Conservation (phyloP, 2,888 invertebrate genomes). For the Phragmatobia fuliginosa region DNA sequence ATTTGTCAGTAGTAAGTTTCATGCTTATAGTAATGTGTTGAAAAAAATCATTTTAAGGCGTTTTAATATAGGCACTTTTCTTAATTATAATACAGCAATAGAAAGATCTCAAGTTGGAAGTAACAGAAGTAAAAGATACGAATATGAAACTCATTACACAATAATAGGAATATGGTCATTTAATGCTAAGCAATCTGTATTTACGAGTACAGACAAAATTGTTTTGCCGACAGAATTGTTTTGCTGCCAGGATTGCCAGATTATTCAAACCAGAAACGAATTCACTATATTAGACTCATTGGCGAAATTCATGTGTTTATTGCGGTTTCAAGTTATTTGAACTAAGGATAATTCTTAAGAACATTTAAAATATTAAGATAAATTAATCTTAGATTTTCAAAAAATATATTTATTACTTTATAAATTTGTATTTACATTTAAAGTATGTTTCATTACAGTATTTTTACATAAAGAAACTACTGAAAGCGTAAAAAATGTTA, state of each 20-base stretch:
- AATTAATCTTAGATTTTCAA: no score
- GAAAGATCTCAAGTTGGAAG: no score
- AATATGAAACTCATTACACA: background rate
- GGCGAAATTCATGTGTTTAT: background rate
- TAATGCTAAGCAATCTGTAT: background rate
- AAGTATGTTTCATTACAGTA: constrained; percentile 3
- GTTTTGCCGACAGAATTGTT: background rate
- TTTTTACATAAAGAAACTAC: constrained; percentile 30
- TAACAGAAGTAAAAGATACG: background rate
- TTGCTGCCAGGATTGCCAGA: background rate
- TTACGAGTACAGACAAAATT: background rate
- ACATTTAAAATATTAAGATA: no score
- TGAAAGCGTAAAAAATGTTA: constrained; percentile 41
- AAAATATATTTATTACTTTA: no score
- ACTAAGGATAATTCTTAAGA: no score
- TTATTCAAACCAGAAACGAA: background rate
- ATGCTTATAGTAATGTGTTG: background rate
- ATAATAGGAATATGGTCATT: background rate
- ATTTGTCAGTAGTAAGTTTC: constrained; percentile 5
- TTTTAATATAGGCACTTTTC: no score
- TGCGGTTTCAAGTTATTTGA: background rate
- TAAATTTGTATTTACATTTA: background rate
- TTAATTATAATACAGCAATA: no score
- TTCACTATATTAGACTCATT: background rate
- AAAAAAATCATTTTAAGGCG: no score